These are phyloP conservation scores for Etheostoma perlongum DNA, from an alignment of 2,797 vertebrate genomes.

Conservation along the genomic window DNA sequence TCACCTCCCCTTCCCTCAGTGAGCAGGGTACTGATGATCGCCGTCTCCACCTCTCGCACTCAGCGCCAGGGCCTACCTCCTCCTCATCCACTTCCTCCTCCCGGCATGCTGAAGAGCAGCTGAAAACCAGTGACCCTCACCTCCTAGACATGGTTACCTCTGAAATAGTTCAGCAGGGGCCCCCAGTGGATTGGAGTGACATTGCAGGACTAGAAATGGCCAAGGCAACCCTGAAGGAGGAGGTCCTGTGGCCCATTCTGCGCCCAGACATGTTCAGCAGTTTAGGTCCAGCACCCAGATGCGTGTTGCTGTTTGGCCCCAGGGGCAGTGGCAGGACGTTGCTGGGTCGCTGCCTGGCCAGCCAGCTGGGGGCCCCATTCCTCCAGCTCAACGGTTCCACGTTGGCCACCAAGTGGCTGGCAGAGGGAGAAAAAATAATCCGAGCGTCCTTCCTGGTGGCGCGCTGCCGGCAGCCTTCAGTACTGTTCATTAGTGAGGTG, in stretches of 20 bases:
- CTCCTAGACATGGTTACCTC: slow-evolving; percentile 98
- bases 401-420: slow-evolving; percentile 96
- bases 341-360: slow-evolving; percentile 95
- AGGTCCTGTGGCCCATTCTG: slow-evolving; percentile 97
- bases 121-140: slow-evolving; percentile 95
- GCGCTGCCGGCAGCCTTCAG: slow-evolving; percentile 95
- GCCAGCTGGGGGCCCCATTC: slow-evolving; percentile 96
- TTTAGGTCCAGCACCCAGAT: slow-evolving; percentile 92
- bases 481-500: slow-evolving; percentile 97
- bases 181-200: slow-evolving; percentile 97
- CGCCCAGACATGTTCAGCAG: slow-evolving; percentile 97
- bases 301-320: slow-evolving; percentile 96
- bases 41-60: slow-evolving; percentile 91
- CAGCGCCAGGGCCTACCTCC: slow-evolving; percentile 85
- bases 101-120: slow-evolving; percentile 92
- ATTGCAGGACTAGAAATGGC: slow-evolving; percentile 97
- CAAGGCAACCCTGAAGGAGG: slow-evolving; percentile 97
- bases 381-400: slow-evolving; percentile 94
- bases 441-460: slow-evolving; percentile 96
- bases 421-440: slow-evolving; percentile 95
- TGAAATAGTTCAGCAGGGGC: slow-evolving; percentile 96
- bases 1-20: slow-evolving; percentile 90
- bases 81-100: slow-evolving; percentile 93
- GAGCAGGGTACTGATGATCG: slow-evolving; percentile 91
- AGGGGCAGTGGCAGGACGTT: slow-evolving; percentile 97